Base-by-base conservation (phyloP, 2,797 vertebrate genomes). In the Cuculus canorus region DNA sequence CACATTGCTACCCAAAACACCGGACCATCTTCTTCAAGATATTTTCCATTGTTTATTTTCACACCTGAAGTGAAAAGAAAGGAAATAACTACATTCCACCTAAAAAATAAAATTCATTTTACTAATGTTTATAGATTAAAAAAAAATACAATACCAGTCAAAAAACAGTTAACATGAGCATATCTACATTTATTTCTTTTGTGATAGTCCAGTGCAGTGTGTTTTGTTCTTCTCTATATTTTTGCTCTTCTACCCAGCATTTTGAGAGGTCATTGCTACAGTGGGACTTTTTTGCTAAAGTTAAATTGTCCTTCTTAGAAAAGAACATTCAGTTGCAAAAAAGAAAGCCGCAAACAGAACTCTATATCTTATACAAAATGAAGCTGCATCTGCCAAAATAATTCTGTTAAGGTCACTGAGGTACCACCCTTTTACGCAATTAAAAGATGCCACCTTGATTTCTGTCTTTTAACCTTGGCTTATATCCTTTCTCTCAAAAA, bases 31-130 rank as follows among this genome's bases (percentile, higher is more conserved):
- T 76, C 21, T 79, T 52, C 18, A 66, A 72, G 16, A 27, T 11
- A 2, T 54, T 82, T 66, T 76, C 39, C 3, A 13, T 25, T 80
- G 5, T n/a, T 35, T 59, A 24, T 57, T 71, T 41, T 61, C 79
- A 37, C 6, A 41, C 2, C 2, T 41, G 13, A 66, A 64, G 3
- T 1, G 10, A 3, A 1, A 5, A 6, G 4, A 43, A 92, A 72
- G 5, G 7, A 69, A 39, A 43, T 4, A 85, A 80, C 4, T 54
- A 17, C 28, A 15, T 53, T 75, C 41, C 17, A 52, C 6, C 8
- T 61, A 15, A 63, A 88, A 92, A 77, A 10, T 21, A 53, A 35
- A 66, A 75, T 7, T 1, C 23, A 4, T 11, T 2, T 0, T 10
- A 52, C 17, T 48, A 45, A 52, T 22, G 63, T 54, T 45, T 72